These are phyloP conservation scores for Scaeva pyrastri DNA, from an alignment of 2,888 invertebrate genomes.

Conservation along the genomic window DNA sequence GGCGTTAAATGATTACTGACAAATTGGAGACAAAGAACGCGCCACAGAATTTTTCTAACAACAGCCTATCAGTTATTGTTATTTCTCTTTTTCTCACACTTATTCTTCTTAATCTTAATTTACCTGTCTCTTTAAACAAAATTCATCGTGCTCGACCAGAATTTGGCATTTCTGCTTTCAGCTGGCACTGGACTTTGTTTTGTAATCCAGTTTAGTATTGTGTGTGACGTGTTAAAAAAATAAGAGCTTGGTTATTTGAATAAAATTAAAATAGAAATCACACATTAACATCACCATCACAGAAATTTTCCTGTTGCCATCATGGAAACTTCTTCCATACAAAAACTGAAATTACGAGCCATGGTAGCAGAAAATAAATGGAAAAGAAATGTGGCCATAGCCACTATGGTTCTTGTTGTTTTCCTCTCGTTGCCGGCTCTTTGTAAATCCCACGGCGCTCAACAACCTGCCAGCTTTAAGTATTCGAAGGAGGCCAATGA, in stretches of 20 bases:
- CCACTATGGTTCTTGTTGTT: constrained; percentile 79
- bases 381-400: constrained; percentile 78
- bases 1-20: too few relatives aligned
- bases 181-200: constrained; percentile 17
- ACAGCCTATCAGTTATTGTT: too few relatives aligned
- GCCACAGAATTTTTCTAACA: too few relatives aligned
- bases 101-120: too few relatives aligned
- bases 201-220: neutral
- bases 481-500: constrained; percentile 91
- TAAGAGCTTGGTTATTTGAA: constrained; percentile 24
- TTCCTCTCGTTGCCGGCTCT: constrained; percentile 81
- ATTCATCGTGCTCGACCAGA: constrained; percentile 2
- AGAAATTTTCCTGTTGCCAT: constrained; percentile 35
- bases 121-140: neutral
- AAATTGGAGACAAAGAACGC: too few relatives aligned
- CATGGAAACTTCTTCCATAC: constrained; percentile 36
- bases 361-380: constrained; percentile 35
- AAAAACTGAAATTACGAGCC: neutral
- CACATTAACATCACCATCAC: constrained; percentile 47
- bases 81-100: too few relatives aligned
- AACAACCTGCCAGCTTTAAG: constrained; percentile 91
- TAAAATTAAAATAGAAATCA: constrained; percentile 13
- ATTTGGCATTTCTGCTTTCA: neutral
- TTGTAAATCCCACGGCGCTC: constrained; percentile 84
- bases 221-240: constrained; percentile 65